phyloP scores from a whole-genome alignment of 2,888 invertebrate species.

The Drosophila eohydei region DNA sequence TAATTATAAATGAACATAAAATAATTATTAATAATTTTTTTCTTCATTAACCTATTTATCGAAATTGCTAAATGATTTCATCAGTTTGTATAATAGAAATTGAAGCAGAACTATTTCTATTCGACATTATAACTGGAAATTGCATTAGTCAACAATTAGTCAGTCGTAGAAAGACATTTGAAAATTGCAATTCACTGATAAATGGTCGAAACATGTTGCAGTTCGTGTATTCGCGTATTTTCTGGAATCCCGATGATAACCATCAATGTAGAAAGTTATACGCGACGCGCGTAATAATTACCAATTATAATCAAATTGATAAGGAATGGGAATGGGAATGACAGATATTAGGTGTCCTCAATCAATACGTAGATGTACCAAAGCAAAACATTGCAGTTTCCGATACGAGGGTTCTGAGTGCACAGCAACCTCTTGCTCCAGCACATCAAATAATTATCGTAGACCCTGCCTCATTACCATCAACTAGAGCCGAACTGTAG shows the following conservation, averaged over 20 bases:
- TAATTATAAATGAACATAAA: no score
- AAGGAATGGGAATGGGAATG: constrained; percentile 25
- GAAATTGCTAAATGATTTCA: not conserved
- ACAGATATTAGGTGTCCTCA: not conserved
- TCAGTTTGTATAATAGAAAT: no score
- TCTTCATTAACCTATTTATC: not conserved
- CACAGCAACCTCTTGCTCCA: constrained; percentile 4
- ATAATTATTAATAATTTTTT: no score
- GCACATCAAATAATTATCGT: constrained; percentile 31
- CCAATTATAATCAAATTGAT: constrained; percentile 57
- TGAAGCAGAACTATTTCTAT: not conserved
- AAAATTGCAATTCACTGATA: constrained; percentile 19
- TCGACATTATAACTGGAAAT: not conserved
- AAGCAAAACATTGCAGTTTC: constrained; percentile 16
- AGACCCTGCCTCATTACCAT: constrained; percentile 17
- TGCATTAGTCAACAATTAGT: not conserved
- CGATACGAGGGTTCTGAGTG: constrained; percentile 17
- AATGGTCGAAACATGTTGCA: constrained; percentile 17
- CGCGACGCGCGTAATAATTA: constrained; percentile 18
- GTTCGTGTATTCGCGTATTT: constrained; percentile 19
- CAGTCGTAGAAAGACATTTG: not conserved
- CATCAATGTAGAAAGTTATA: constrained; percentile 27
- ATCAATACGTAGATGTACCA: not conserved
- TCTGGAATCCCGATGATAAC: constrained; percentile 28
- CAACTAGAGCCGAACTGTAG: constrained; percentile 1